Base-by-base conservation (phyloP, 2,797 vertebrate genomes). In the Acipenser ruthenus region DNA sequence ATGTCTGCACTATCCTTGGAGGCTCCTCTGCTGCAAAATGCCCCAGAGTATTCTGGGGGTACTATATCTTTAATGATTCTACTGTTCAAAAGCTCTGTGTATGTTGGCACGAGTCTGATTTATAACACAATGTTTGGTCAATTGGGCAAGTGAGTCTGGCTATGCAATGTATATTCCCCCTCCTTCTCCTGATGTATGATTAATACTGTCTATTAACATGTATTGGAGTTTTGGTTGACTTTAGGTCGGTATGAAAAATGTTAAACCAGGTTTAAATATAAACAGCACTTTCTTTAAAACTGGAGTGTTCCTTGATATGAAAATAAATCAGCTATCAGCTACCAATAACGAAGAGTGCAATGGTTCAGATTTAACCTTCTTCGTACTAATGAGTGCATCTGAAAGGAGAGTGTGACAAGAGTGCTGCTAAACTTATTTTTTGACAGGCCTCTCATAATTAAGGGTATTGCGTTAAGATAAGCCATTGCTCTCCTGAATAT, bases 381-480 rank as follows among this genome's bases (percentile, higher is more conserved):
- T 53, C 18, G 66, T 53, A 58, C 64, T 73, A 73, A 63, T 70
- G 64, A 77, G 72, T 11, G 51, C 10, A 72, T n/a, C 62, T 1
- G 4, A 52, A 73, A 70, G 61, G 10, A 76, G 56, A 60, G 62
- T 63, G 67, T 47, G 3, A 64, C 73, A 53, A n/a, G 71, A 63
- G 6, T 68, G 53, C 65, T 6, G 13, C n/a, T 53, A 72, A 74
- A 71, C 52, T 23, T 48, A 63, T n/a, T 13, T 60, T 76, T 74
- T 67, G 49, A 23, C 61, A 66, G 71, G 67, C 68, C 1, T 73
- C 65, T 74, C 74, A 53, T 64, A 67, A 77, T 71, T 67, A 77
- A 78, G 67, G 64, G 53, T 63, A 68, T 50, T 69, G 60, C 69
- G 63, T 55, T 60, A 68, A 6, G 51, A 62, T 53, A 7, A 68